Conservation (phyloP, 2,113 vertebrate species). For the Opisthocomus hoazin region DNA sequence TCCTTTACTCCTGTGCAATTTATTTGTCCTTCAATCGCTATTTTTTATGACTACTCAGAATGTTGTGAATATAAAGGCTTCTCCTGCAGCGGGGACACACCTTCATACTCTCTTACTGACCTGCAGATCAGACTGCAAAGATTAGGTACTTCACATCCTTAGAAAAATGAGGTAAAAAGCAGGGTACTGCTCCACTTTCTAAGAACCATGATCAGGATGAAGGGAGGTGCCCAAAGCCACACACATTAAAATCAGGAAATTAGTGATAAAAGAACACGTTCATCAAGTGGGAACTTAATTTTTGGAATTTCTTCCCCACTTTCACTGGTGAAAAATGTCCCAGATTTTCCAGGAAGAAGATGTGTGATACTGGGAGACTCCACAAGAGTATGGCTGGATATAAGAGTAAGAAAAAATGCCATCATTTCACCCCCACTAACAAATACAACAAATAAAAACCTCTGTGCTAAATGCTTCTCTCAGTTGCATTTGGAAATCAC, state of each 20-base stretch:
- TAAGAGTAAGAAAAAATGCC: neutral
- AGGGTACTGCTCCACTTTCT: neutral
- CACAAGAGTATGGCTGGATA: neutral
- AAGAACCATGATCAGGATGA: neutral
- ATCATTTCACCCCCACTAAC: neutral
- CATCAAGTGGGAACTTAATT: neutral
- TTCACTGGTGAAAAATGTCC: neutral
- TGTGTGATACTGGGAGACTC: neutral
- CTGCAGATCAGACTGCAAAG: neutral
- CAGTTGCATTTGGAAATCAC: neutral
- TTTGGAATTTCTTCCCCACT: neutral
- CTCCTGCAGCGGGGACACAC: neutral
- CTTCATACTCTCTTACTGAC: neutral
- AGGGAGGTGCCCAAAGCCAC: neutral
- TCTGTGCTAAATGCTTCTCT: neutral
- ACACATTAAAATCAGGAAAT: neutral
- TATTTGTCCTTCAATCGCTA: neutral
- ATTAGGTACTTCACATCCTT: neutral
- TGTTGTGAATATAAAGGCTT: neutral
- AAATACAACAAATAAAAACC: neutral
- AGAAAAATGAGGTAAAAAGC: neutral
- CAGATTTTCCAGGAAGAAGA: neutral
- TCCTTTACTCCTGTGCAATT: neutral
- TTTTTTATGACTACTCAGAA: neutral
- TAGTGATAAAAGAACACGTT: accelerated